Conservation (phyloP, 1,140 invertebrate genomes). For the Chionoecetes opilio region DNA sequence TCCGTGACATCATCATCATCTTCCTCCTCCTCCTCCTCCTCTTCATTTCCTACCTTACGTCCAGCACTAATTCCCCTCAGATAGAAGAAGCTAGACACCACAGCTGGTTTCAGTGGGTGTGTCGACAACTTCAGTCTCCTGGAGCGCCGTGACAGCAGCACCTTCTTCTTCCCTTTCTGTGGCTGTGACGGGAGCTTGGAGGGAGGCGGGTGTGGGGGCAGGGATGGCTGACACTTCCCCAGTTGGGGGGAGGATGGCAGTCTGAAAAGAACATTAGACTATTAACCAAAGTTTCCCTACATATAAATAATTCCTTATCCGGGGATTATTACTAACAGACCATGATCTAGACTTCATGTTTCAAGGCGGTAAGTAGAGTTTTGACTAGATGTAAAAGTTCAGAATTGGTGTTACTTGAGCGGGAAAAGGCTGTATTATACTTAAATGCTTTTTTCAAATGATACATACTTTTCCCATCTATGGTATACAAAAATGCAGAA, state of each 20-base stretch:
- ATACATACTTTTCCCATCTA: too few species aligned
- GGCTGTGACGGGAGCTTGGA: background rate
- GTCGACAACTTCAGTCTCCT: constrained; percentile 21
- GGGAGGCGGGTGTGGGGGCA: constrained; percentile 22
- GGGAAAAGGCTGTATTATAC: too few species aligned
- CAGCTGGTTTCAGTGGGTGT: constrained; percentile 57
- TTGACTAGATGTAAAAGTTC: too few species aligned
- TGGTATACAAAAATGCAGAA: too few species aligned
- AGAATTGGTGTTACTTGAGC: too few species aligned
- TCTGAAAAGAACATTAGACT: constrained; percentile 54
- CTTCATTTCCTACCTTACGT: background rate
- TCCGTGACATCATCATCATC: constrained; percentile 8
- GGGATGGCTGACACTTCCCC: constrained; percentile 60
- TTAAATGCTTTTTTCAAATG: too few species aligned
- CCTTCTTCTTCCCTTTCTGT: background rate
- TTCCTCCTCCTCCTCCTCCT: constrained; percentile 40
- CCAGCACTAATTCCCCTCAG: constrained; percentile 56
- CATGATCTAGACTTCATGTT: too few species aligned
- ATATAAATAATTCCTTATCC: background rate
- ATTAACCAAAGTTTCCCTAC: background rate
- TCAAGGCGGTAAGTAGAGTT: too few species aligned
- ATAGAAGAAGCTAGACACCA: constrained; percentile 62
- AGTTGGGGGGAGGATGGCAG: constrained; percentile 72
- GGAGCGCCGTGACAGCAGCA: background rate
- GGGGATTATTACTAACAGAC: too few species aligned